Evolutionary conservation across 2,113 vertebrate genomes (phyloP), one percentile per base, ranked within the genome.

Genomic region (Chlorodrepanis virens): DNA sequence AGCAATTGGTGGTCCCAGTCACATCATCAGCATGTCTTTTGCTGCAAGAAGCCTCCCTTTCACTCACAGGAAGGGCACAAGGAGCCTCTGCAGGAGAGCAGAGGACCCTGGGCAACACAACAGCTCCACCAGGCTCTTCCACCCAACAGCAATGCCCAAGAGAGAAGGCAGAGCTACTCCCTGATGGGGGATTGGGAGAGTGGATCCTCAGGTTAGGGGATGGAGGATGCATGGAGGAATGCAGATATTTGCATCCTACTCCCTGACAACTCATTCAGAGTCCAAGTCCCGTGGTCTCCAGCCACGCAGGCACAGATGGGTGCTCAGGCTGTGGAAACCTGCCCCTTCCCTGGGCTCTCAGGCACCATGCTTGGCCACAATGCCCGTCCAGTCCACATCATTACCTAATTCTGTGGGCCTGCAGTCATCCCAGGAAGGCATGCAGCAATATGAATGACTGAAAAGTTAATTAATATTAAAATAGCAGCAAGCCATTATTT

Each of bases 391-490:
- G 64, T 35, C 40, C 10, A 8, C 3, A 1, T 54, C 23, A 13
- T 54, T 47, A 21, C 37, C 76, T 56, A 37, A 47, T 78, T 64
- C 11, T 4, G 2, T 75, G 63, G 54, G 47, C 50, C 47, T 14
- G 2, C 42, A 69, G 65, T 47, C 59, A 70, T 52, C 59, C 45
- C 45, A 69, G 42, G 37, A 89, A 76, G 39, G 47, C 64, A 44
- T 37, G 68, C 39, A 74, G 37, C 2, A 11, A 71, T 20, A n/a
- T 9, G 44, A 89, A 75, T 35, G 44, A 85, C 79, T 94, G 64
- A 49, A 71, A 87, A 68, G 28, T 60, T 61, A 78, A 86, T 83
- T 68, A 71, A 83, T 90, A 86, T 75, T 78, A 96, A 95, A 95
- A 88, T 23, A 81, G 71, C 22, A 92, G 54, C 68, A 68, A 70